Conservation (phyloP, 2,113 vertebrate species). For the Motacilla tschutschensis region DNA sequence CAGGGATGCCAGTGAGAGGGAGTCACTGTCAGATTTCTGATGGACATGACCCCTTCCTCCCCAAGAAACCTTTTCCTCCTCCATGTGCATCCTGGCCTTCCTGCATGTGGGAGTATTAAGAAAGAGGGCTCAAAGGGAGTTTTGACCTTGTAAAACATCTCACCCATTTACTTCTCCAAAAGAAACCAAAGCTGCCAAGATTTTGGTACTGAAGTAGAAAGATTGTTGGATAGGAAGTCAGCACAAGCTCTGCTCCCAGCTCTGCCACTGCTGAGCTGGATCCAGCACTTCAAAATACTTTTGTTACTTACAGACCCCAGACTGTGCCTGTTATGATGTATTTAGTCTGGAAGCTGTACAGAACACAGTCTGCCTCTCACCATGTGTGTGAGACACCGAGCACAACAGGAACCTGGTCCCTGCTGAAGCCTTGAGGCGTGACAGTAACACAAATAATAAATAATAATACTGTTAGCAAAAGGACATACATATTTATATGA, state of each 20-base stretch:
- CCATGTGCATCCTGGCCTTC: background rate
- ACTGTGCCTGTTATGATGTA: background rate
- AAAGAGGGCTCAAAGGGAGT: background rate
- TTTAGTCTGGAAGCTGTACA: background rate
- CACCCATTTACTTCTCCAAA: background rate
- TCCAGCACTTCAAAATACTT: background rate
- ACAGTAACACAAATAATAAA: conserved; percentile 33
- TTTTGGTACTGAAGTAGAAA: fast-evolving
- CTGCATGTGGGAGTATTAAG: background rate
- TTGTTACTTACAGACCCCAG: background rate
- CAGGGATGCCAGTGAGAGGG: background rate
- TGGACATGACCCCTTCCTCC: fast-evolving
- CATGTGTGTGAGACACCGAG: background rate
- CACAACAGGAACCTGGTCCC: background rate
- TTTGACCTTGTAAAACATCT: background rate
- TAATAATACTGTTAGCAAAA: conserved; percentile 2
- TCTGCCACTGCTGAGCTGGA: background rate
- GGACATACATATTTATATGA: conserved; percentile 45
- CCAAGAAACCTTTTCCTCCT: background rate
- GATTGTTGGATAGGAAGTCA: background rate
- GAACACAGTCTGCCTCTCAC: background rate
- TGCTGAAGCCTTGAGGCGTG: background rate
- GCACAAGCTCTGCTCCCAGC: background rate
- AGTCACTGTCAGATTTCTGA: background rate
- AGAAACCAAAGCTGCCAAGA: background rate